A percentile compares a stretch with the other conserved stretches of the same genome.
Conservation (phyloP, 2,113 vertebrate genomes). For the Aix galericulata region DNA sequence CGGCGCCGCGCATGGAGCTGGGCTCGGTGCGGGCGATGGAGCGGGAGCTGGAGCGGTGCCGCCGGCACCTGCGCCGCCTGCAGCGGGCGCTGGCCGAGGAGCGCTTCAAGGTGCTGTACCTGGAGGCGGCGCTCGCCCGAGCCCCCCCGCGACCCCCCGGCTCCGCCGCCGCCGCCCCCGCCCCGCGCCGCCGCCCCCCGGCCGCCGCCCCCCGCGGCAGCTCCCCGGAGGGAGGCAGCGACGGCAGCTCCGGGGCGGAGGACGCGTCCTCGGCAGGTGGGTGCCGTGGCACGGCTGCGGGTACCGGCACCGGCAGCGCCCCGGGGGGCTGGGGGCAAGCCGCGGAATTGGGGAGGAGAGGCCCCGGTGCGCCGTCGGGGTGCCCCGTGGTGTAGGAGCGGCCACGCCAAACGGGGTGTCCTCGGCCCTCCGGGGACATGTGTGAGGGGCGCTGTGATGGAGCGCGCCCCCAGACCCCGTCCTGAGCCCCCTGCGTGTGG, state of each 20-base stretch:
- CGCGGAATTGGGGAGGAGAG: too few species aligned
- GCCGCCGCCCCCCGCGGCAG: conserved; percentile 72
- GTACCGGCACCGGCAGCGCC: too few species aligned
- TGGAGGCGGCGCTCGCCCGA: conserved; percentile 83
- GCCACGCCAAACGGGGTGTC: too few species aligned
- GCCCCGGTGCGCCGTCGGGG: not conserved
- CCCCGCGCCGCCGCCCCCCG: not conserved
- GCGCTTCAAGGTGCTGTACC: conserved; percentile 90
- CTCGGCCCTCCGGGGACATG: not conserved
- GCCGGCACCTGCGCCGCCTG: conserved; percentile 80
- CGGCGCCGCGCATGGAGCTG: conserved; percentile 83
- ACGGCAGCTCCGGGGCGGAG: conserved; percentile 88
- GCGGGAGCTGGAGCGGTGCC: conserved; percentile 85
- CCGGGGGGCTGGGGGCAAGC: too few species aligned
- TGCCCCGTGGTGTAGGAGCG: not conserved
- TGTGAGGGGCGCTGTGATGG: not conserved
- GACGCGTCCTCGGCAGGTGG: conserved; percentile 87
- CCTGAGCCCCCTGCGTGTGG: fast-evolving
- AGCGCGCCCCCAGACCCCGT: fast-evolving
- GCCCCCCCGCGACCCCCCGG: not conserved
- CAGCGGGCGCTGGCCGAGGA: conserved; percentile 88
- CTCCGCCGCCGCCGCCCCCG: not conserved
- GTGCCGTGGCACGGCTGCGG: not conserved
- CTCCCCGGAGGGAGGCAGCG: conserved; percentile 86
- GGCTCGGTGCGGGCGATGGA: conserved; percentile 82